phyloP scores from a whole-genome alignment of 2,797 vertebrate species.

The Sebastes nivosus region DNA sequence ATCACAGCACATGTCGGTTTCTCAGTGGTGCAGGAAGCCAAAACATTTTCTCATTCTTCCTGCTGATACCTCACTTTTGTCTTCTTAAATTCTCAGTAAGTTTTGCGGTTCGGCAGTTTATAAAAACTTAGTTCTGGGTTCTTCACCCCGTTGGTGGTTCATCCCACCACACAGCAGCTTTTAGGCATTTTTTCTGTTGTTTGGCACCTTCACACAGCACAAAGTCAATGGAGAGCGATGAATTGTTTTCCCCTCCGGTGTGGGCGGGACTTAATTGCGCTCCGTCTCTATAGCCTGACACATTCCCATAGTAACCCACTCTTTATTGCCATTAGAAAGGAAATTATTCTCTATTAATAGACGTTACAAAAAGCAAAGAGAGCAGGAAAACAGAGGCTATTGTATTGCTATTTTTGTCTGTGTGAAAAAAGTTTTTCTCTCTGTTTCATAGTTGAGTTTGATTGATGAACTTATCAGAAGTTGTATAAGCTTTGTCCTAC shows the following conservation, averaged over 20 bases:
- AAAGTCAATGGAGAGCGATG: not conserved
- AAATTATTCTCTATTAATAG: slow-evolving; percentile 76
- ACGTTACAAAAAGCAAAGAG: slow-evolving; percentile 49
- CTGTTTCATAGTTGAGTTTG: not conserved
- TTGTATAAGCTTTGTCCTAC: not conserved
- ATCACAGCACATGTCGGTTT: too few relatives aligned
- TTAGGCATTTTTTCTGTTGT: too few relatives aligned
- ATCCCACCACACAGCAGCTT: too few relatives aligned
- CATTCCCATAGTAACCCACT: slow-evolving; percentile 72
- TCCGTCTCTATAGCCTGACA: slow-evolving; percentile 49
- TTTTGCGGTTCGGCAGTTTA: not conserved
- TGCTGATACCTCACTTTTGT: too few relatives aligned
- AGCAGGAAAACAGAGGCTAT: slow-evolving; percentile 43
- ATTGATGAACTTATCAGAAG: not conserved
- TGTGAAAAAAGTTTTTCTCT: slow-evolving; percentile 34
- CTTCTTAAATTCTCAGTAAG: not conserved
- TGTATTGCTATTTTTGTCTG: slow-evolving; percentile 41
- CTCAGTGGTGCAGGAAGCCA: too few relatives aligned
- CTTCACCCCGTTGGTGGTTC: too few relatives aligned
- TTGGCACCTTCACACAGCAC: not conserved
- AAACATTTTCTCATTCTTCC: too few relatives aligned
- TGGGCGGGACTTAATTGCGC: not conserved
- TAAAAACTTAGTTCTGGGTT: not conserved
- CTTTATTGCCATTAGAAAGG: slow-evolving; percentile 73
- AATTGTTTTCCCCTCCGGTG: not conserved